Evolutionary conservation across 2,113 vertebrate species (phyloP).

Genomic region (Poeciliopsis retropinna): DNA sequence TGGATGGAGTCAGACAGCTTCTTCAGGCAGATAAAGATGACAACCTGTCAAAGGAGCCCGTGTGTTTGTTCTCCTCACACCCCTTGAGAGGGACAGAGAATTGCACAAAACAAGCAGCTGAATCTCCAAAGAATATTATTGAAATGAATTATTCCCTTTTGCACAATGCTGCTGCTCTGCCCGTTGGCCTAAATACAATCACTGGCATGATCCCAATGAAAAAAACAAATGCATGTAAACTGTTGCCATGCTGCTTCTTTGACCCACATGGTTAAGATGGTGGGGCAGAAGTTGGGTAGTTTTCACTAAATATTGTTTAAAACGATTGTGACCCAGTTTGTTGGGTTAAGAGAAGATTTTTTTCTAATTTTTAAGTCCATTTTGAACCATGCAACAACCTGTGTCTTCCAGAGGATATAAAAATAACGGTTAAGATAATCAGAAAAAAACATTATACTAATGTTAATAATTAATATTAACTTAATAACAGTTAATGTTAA

Average conservation of each 20-base stretch:
- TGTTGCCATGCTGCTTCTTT: neutral
- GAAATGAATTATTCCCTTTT: neutral
- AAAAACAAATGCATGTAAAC: neutral
- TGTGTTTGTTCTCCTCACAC: slow-evolving; percentile 15
- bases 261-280: neutral
- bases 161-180: slow-evolving; percentile 15
- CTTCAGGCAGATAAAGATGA: slow-evolving; percentile 23
- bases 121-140: neutral
- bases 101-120: slow-evolving; percentile 4
- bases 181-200: slow-evolving; percentile 7
- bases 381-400: neutral
- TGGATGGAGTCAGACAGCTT: slow-evolving; percentile 24
- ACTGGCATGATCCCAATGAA: neutral
- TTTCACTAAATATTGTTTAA: neutral
- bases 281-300: neutral
- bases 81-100: slow-evolving; percentile 13
- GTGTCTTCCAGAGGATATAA: too few species aligned
- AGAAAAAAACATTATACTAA: too few species aligned
- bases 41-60: slow-evolving; percentile 27
- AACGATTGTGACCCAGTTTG: too few species aligned
- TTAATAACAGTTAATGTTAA: too few species aligned
- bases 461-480: too few species aligned
- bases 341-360: neutral
- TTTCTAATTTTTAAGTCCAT: neutral
- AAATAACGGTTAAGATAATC: too few species aligned